Evolutionary conservation across 1,140 invertebrate genomes (phyloP).

Genomic region (Arctopsyche grandis): DNA sequence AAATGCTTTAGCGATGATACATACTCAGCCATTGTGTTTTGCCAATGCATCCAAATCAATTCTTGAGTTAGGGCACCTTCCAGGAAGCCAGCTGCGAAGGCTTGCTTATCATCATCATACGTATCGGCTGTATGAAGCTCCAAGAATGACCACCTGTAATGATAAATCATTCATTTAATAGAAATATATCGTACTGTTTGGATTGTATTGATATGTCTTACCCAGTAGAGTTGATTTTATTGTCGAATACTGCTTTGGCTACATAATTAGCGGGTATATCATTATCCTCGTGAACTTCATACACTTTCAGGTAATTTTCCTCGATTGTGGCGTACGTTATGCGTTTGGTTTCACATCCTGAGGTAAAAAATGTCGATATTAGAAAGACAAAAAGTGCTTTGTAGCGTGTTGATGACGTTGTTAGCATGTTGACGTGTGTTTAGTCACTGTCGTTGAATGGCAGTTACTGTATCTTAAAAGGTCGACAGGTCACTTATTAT

Average conservation of each 20-base stretch:
- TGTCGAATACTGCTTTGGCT: conserved; percentile 42
- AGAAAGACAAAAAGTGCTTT: not conserved
- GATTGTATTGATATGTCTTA: conserved; percentile 28
- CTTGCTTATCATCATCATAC: conserved; percentile 68
- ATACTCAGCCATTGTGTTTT: conserved; percentile 69
- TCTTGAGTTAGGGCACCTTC: conserved; percentile 72
- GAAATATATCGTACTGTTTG: conserved; percentile 2
- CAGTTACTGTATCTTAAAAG: not conserved
- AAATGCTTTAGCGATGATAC: not conserved
- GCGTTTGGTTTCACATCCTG: conserved; percentile 33
- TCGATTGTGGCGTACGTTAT: conserved; percentile 13
- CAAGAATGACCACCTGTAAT: conserved; percentile 69
- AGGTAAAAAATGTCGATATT: not conserved
- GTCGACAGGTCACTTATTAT: not conserved
- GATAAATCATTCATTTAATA: conserved; percentile 13
- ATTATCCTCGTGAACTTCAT: not conserved
- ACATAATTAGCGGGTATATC: conserved; percentile 29
- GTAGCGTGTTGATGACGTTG: not conserved
- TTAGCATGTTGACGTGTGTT: not conserved
- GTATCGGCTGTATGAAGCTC: conserved; percentile 66
- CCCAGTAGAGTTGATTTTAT: conserved; percentile 50
- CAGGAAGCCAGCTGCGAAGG: conserved; percentile 73
- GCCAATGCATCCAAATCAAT: conserved; percentile 72
- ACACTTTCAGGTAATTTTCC: conserved; percentile 13
- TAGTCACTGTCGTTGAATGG: not conserved